These are phyloP conservation scores for Tipula vernalis DNA, from an alignment of 2,888 invertebrate species.

Conservation along the genomic window DNA sequence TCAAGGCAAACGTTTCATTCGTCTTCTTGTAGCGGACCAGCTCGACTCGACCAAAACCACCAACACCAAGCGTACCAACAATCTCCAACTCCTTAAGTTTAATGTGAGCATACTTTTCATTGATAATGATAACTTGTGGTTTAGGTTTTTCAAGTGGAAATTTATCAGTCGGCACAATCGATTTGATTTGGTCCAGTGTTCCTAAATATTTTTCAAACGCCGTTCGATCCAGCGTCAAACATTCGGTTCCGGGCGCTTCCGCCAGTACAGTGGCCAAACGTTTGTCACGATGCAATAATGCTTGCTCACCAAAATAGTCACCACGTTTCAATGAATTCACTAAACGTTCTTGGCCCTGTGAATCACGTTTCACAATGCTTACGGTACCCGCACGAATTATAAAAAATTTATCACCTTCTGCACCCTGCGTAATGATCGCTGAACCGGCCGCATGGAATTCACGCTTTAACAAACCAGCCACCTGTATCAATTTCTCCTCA, in stretches of 20 bases:
- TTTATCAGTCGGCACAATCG: background rate
- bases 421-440: constrained; percentile 73
- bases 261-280: constrained; percentile 87
- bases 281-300: constrained; percentile 70
- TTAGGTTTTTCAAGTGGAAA: background rate
- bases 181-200: background rate
- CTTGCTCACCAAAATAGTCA: constrained; percentile 82
- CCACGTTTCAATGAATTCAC: constrained; percentile 62
- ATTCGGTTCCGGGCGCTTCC: constrained; percentile 69
- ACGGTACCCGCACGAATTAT: constrained; percentile 79
- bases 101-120: constrained; percentile 49
- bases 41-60: constrained; percentile 85
- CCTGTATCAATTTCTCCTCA: constrained; percentile 57
- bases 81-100: constrained; percentile 66
- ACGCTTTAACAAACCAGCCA: constrained; percentile 78
- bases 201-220: constrained; percentile 72
- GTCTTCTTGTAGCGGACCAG: constrained; percentile 45
- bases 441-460: constrained; percentile 71
- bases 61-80: constrained; percentile 79
- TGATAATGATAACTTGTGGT: background rate
- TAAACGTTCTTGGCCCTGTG: constrained; percentile 44
- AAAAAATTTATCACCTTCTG: constrained; percentile 79
- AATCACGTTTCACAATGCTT: constrained; percentile 50
- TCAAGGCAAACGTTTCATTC: constrained; percentile 59
- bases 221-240: constrained; percentile 75